Evolutionary conservation across 2,888 invertebrate genomes (phyloP), one percentile per base, ranked within the genome.

Genomic region (Stenichneumon culpator): DNA sequence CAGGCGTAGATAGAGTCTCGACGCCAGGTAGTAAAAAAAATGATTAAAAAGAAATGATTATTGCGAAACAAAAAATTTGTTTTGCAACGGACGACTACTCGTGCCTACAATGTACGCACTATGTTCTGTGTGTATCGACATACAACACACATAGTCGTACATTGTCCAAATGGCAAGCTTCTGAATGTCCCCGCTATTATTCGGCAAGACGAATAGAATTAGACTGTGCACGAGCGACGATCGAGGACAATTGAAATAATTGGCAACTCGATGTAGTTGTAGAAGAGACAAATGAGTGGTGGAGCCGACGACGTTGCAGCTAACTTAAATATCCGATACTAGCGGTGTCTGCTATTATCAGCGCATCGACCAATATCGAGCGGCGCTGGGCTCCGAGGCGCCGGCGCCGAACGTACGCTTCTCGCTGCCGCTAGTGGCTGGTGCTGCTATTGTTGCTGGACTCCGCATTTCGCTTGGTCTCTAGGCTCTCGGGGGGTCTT

Each of bases 281-380:
- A 4, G 16, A 16, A 47, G 44, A 47, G 44, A 47, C 22, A 57
- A 57, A 22, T 2, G 7, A 57, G 22, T 11, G 11, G 25, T 22
- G 14, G 14, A 22, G 22, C 22, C 57, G 14, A 4, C 7, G 4
- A 11, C 25, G 57, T 11, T 3, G 25, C 57, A 22, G 11, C 25
- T 25, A 57, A 11, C 57, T 57, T 22, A 11, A 22, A 22, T 22
- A 14, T 14, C 11, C 22, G 57, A 47, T 57, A 22, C 57, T 16
- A 14, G 22, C 22, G 9, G 57, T 57, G 22, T 25, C 57, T 25
- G 3, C 57, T 22, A 22, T 57, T 57, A 57, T 57, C 57, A 22
- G 72, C 70, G 52, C 28, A 32, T 22, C 67, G 39, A 22, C 52
- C 28, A 89, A 88, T 92, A 92, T 92, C 92, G 92, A 92, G 91